These are phyloP conservation scores for Hydrotaea diabolus DNA, from an alignment of 2,888 invertebrate genomes.

Conservation along the genomic window DNA sequence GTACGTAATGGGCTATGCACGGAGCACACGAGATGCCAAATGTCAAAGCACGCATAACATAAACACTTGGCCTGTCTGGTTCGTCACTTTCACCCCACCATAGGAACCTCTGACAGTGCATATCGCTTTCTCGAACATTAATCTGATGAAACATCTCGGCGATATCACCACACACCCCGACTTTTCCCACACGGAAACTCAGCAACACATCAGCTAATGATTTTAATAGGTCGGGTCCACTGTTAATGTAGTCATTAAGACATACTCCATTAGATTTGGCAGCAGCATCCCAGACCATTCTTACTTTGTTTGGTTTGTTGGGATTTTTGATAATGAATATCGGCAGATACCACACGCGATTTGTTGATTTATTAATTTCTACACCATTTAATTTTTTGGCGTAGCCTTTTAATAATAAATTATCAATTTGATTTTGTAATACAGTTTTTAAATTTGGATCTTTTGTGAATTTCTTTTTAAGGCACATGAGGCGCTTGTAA, in stretches of 20 bases:
- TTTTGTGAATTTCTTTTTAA: constrained; percentile 62
- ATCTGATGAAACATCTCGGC: constrained; percentile 67
- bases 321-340: constrained; percentile 48
- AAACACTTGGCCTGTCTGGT: constrained; percentile 58
- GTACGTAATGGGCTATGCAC: constrained; percentile 6
- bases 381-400: constrained; percentile 43
- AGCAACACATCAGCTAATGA: constrained; percentile 41
- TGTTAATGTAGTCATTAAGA: constrained; percentile 73
- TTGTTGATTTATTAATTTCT: constrained; percentile 36
- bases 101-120: constrained; percentile 60
- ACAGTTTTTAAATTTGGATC: constrained; percentile 50
- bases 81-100: constrained; percentile 67
- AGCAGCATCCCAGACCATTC: constrained; percentile 75
- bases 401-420: constrained; percentile 60
- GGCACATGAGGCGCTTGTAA: constrained; percentile 56
- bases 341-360: constrained; percentile 3
- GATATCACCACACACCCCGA: constrained; percentile 67
- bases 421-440: constrained; percentile 58
- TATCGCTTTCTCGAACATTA: constrained; percentile 41
- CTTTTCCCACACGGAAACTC: constrained; percentile 56
- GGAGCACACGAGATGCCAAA: constrained; percentile 57
- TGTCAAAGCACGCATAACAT: constrained; percentile 63
- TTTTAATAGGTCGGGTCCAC: constrained; percentile 73
- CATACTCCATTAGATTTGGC: constrained; percentile 70
- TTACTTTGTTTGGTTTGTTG: constrained; percentile 70